phyloP scores from a whole-genome alignment of 2,888 invertebrate genomes.

The Xanthorhoe designata region DNA sequence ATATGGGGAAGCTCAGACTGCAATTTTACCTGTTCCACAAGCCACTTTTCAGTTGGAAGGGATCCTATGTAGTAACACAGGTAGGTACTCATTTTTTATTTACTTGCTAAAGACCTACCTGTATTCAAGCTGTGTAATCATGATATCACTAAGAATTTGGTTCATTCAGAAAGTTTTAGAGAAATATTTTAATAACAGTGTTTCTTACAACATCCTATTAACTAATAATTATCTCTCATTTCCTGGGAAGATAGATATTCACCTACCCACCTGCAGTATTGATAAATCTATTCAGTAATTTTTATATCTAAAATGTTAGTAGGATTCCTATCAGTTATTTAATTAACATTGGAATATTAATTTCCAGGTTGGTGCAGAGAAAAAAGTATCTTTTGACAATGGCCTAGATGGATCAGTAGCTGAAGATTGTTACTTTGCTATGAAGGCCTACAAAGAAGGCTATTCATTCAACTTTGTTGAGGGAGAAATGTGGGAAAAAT shows the following conservation, averaged over 20 bases:
- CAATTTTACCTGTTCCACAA: conserved; percentile 97
- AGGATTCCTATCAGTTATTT: not conserved
- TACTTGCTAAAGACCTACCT: too few species aligned
- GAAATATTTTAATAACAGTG: too few species aligned
- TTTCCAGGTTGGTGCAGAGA: conserved; percentile 94
- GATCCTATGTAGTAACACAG: conserved; percentile 98
- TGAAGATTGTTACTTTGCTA: conserved; percentile 98
- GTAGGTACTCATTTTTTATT: conserved; percentile 69
- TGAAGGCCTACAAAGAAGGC: conserved; percentile 96
- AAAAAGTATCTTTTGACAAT: conserved; percentile 97
- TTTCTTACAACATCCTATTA: too few species aligned
- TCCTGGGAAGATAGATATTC: too few species aligned
- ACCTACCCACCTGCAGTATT: too few species aligned
- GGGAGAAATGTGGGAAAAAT: conserved; percentile 99
- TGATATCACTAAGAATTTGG: too few species aligned
- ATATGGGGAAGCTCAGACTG: conserved; percentile 97
- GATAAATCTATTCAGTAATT: too few species aligned
- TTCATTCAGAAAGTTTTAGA: too few species aligned
- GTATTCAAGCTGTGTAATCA: too few species aligned
- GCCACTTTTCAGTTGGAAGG: conserved; percentile 99
- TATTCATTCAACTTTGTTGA: conserved; percentile 98
- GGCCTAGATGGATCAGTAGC: conserved; percentile 99
- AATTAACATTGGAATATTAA: not conserved
- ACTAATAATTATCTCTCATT: too few species aligned
- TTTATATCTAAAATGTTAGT: too few species aligned